Conservation (phyloP, 2,888 invertebrate genomes). For the Orthonevra nobilis region DNA sequence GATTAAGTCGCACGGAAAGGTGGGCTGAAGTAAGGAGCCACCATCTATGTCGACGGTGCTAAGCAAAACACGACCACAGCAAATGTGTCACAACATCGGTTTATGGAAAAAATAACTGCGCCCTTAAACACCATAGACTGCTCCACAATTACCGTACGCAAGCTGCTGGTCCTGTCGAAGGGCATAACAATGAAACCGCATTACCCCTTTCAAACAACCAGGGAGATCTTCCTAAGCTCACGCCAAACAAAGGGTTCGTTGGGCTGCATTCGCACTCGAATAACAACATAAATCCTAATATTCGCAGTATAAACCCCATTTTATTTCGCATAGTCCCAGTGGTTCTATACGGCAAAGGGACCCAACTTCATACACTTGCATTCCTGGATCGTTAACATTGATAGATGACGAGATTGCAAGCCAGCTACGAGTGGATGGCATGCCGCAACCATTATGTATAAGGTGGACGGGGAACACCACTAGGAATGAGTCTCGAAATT, state of each 20-base stretch:
- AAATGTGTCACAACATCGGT: neutral
- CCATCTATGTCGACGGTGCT: neutral
- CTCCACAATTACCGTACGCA: conserved; percentile 2
- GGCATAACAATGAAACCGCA: too few relatives aligned
- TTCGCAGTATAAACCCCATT: too few relatives aligned
- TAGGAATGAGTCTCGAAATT: neutral
- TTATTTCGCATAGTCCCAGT: neutral
- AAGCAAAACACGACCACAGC: neutral
- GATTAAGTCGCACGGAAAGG: neutral
- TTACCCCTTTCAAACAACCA: too few relatives aligned
- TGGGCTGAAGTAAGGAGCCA: neutral
- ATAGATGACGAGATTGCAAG: conserved; percentile 10
- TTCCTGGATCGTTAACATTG: neutral
- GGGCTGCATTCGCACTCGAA: too few relatives aligned
- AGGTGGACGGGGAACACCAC: conserved; percentile 20
- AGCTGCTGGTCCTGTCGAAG: too few relatives aligned
- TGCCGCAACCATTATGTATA: conserved; percentile 17
- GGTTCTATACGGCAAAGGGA: too few relatives aligned
- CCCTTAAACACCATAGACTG: neutral
- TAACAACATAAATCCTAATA: too few relatives aligned
- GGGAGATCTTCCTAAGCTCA: too few relatives aligned
- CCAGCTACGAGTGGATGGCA: neutral
- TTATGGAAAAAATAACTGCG: neutral
- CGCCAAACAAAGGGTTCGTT: too few relatives aligned
- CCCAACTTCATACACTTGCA: neutral